phyloP scores from a whole-genome alignment of 2,113 vertebrate genomes.

The Meleagris gallopavo region DNA sequence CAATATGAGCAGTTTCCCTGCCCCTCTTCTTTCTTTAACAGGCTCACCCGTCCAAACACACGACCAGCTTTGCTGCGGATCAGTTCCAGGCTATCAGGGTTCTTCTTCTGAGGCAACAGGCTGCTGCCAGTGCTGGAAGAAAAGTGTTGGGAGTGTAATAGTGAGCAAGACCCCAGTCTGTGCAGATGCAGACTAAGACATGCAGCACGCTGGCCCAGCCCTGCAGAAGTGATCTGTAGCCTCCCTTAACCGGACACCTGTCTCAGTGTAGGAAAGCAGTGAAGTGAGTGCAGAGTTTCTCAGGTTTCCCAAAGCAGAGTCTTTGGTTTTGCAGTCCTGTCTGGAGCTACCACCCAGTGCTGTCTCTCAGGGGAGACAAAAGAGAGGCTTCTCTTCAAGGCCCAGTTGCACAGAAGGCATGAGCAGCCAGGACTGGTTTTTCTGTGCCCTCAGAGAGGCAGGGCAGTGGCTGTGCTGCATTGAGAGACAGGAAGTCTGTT shows the following conservation, averaged over 20 bases:
- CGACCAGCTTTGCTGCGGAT: slow-evolving; percentile 96
- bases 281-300: background rate
- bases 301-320: background rate
- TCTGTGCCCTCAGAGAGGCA: background rate
- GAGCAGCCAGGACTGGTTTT: background rate
- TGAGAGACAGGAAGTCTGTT: background rate
- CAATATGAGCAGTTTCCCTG: accelerated
- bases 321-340: background rate
- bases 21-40: accelerated
- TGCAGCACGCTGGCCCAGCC: accelerated
- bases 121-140: slow-evolving; percentile 88
- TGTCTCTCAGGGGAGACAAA: background rate
- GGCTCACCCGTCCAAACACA: slow-evolving; percentile 89
- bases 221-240: accelerated
- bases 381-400: background rate
- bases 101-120: slow-evolving; percentile 98
- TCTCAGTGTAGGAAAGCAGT: background rate
- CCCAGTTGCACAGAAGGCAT: accelerated
- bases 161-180: background rate
- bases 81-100: slow-evolving; percentile 95
- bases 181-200: too few relatives aligned
- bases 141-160: slow-evolving; percentile 46
- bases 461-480: background rate
- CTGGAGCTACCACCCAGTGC: background rate
- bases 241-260: accelerated